phyloP scores from a whole-genome alignment of 1,140 invertebrate species.

The Pachyrhynchus sulphureomaculatus region DNA sequence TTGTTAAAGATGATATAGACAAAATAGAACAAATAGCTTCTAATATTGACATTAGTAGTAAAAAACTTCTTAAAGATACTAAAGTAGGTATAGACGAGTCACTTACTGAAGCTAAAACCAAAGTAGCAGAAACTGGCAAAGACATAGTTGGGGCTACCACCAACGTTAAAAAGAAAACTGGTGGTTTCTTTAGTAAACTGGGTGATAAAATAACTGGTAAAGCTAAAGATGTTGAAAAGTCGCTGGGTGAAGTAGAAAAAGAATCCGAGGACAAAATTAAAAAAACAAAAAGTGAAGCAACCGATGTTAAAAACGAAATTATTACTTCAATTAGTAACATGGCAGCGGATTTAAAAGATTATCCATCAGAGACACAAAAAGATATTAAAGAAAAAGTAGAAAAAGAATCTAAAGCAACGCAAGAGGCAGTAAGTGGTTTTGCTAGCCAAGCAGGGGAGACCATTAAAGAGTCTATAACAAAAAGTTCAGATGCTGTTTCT shows the following conservation, averaged over 20 bases:
- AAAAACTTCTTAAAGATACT: not conserved
- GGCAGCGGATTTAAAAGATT: no score
- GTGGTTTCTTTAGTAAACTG: constrained; percentile 23
- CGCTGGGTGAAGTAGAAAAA: no score
- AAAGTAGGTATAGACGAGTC: not conserved
- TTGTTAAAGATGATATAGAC: not conserved
- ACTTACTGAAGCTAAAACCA: no score
- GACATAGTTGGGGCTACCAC: constrained; percentile 1
- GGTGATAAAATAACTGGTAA: constrained; percentile 17
- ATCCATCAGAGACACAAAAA: no score
- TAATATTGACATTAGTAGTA: not conserved
- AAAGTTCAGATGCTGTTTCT: no score
- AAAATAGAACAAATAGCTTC: not conserved
- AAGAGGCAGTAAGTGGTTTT: no score
- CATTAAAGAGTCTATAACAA: no score
- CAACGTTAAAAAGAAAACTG: constrained; percentile 15
- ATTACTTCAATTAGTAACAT: not conserved
- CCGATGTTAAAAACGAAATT: not conserved
- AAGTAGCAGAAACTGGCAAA: not conserved
- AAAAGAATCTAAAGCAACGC: no score
- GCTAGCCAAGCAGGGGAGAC: no score
- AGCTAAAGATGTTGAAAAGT: constrained; percentile 15
- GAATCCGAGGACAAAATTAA: not conserved
- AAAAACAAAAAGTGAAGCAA: not conserved
- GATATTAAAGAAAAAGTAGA: no score